Evolutionary conservation across 2,113 vertebrate genomes (phyloP).

Genomic region (Poeciliopsis turrubarensis): DNA sequence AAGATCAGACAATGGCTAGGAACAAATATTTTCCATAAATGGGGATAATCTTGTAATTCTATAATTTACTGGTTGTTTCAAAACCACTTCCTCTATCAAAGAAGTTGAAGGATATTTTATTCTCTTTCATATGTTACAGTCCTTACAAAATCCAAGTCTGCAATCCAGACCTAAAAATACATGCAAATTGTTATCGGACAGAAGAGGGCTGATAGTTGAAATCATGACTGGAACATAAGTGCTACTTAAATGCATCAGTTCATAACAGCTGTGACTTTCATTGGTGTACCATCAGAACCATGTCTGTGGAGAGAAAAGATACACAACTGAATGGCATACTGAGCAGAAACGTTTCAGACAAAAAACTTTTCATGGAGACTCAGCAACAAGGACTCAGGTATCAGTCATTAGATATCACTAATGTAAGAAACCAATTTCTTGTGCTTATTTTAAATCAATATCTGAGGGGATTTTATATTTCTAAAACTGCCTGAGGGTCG

Average conservation of each 20-base stretch:
- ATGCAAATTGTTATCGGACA: not conserved
- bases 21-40: not conserved
- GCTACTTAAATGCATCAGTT: not conserved
- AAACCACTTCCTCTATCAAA: not conserved
- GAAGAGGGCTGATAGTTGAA: not conserved
- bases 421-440: not conserved
- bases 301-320: not conserved
- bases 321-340: not conserved
- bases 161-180: not conserved
- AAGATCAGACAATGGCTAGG: not conserved
- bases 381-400: not conserved
- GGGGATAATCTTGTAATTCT: not conserved
- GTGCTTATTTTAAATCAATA: not conserved
- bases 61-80: too few relatives aligned
- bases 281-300: conserved; percentile 2
- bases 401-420: conserved; percentile 7
- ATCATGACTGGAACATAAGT: not conserved
- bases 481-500: not conserved
- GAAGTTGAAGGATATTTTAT: not conserved
- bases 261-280: not conserved
- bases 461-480: conserved; percentile 9
- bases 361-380: conserved; percentile 1
- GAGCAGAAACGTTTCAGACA: not conserved
- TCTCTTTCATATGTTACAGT: not conserved
- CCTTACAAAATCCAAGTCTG: not conserved